These are phyloP conservation scores for Catharus fuscescens DNA, from an alignment of 2,113 vertebrate genomes.

Conservation along the genomic window DNA sequence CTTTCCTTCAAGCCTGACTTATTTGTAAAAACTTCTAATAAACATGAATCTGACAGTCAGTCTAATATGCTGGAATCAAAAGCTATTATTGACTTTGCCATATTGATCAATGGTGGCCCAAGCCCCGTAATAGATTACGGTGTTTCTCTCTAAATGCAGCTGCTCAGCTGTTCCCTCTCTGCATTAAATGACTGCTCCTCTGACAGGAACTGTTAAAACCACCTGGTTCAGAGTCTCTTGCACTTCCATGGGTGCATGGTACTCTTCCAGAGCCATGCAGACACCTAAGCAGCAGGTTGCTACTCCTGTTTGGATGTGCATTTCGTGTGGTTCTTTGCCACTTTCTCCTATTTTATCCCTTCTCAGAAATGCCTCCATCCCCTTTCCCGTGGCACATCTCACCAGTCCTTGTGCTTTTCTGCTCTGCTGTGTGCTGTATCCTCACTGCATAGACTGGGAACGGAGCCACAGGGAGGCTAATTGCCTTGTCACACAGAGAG, in stretches of 20 bases:
- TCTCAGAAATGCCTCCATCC: background rate
- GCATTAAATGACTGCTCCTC: slow-evolving; percentile 15
- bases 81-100: slow-evolving; percentile 67
- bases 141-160: background rate
- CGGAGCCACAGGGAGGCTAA: background rate
- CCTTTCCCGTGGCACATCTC: rapidly evolving
- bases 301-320: background rate
- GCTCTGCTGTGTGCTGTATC: background rate
- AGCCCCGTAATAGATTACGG: background rate
- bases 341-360: background rate
- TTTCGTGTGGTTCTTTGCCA: background rate
- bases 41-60: slow-evolving; percentile 60
- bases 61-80: slow-evolving; percentile 67
- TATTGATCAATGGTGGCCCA: slow-evolving; percentile 61
- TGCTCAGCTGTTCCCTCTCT: background rate
- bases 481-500: background rate
- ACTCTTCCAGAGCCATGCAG: background rate
- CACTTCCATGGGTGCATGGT: background rate
- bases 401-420: background rate
- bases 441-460: background rate
- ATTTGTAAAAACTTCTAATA: slow-evolving; percentile 65
- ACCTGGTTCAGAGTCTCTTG: background rate
- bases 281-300: rapidly evolving
- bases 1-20: slow-evolving; percentile 32
- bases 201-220: slow-evolving; percentile 28